Percentiles rank a stretch among this genome's conserved stretches.
phyloP scores from a whole-genome alignment of 2,797 vertebrate species.

The Neosalanx taihuensis region DNA sequence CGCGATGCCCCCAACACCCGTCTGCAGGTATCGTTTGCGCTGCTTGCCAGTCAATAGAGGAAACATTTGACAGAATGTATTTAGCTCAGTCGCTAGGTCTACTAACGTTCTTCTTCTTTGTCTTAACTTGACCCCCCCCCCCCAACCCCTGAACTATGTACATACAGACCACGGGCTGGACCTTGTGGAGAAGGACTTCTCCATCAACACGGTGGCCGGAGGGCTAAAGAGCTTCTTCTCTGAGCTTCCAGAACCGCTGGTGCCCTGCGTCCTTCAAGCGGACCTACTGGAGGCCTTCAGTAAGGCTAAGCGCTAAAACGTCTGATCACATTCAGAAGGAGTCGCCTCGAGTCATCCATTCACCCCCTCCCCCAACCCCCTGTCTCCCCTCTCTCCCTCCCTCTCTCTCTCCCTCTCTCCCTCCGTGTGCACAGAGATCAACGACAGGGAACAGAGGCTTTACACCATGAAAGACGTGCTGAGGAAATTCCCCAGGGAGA shows the following conservation, averaged over 20 bases:
- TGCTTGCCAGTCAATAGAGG: conserved; percentile 5
- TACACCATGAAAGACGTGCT: conserved; percentile 92
- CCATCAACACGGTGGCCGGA: conserved; percentile 93
- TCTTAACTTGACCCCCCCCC: not conserved
- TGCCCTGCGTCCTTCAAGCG: conserved; percentile 88
- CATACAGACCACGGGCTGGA: conserved; percentile 85
- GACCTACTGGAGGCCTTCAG: conserved; percentile 95
- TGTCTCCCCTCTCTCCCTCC: not conserved
- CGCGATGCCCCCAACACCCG: not conserved
- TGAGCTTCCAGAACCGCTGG: conserved; percentile 90
- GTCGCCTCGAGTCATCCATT: not conserved
- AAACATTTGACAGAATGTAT: conserved; percentile 37
- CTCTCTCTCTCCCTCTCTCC: conserved; percentile 1
- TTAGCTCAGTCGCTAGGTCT: conserved; percentile 24
- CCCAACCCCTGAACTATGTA: conserved; percentile 3
- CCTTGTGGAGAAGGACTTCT: conserved; percentile 94
- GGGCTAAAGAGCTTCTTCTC: conserved; percentile 97
- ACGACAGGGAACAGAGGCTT: conserved; percentile 89
- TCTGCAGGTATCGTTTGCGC: not conserved
- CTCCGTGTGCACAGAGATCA: conserved; percentile 79
- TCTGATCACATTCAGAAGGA: not conserved
- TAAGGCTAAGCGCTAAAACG: conserved; percentile 71
- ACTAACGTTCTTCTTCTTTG: not conserved
- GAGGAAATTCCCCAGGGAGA: conserved; percentile 89
- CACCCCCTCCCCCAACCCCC: conserved; percentile 1